A percentile compares a stretch with the other conserved stretches of the same genome.
Conservation (phyloP, 2,797 vertebrate species). For the Rhinatrema bivittatum region DNA sequence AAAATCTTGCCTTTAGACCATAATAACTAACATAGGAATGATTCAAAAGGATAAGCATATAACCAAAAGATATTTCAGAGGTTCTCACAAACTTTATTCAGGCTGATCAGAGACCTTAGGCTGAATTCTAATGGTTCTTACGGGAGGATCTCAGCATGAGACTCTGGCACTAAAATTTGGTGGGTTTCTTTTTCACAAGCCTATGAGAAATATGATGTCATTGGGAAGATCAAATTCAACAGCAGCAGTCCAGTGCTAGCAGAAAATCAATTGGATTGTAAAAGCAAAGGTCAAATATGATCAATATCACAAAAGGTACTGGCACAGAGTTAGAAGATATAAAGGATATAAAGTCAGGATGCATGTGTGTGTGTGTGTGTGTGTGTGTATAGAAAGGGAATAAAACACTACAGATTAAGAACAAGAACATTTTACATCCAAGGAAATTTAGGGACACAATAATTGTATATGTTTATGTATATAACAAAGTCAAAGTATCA, state of each 20-base stretch:
- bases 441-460: no score
- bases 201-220: not conserved
- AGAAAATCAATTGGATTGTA: not conserved
- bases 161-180: slow-evolving; percentile 2
- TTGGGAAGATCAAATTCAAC: slow-evolving; percentile 5
- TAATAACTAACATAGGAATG: not conserved
- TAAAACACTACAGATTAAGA: no score
- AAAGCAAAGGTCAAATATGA: slow-evolving; percentile 5
- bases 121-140: not conserved
- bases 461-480: no score
- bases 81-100: not conserved
- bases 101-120: not conserved
- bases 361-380: not conserved
- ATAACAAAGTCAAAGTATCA: no score
- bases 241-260: fast-evolving
- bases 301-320: not conserved
- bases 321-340: no score
- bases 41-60: not conserved
- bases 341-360: not conserved
- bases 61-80: not conserved
- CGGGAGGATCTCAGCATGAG: not conserved
- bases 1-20: slow-evolving; percentile 1
- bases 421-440: no score
- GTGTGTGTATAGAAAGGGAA: no score
- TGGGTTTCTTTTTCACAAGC: slow-evolving; percentile 7